A percentile compares a stretch with the other conserved stretches of the same genome.
Conservation (phyloP, 2,113 vertebrate genomes). For the Trachemys scripta region DNA sequence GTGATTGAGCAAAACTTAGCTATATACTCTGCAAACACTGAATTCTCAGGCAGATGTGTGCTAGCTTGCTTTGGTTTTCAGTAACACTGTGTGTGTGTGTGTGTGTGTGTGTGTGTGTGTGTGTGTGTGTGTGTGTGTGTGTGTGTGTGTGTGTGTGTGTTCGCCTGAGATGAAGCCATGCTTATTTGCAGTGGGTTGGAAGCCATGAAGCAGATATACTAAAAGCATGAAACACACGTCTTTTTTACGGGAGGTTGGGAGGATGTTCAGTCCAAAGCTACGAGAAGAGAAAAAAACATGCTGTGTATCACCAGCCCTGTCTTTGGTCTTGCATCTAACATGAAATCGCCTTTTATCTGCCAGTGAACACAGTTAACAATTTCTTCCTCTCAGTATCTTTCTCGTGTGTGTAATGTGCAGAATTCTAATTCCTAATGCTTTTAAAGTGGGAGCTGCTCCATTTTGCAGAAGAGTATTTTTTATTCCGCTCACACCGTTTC, state of each 20-base stretch:
- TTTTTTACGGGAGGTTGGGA: not conserved
- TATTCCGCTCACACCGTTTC: not conserved
- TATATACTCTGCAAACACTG: not conserved
- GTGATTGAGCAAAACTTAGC: accelerated
- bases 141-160: not conserved
- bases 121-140: not conserved
- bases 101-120: not conserved
- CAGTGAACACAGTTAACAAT: not conserved
- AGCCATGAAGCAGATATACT: not conserved
- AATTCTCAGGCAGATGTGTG: not conserved
- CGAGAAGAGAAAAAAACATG: not conserved
- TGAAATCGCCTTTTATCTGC: not conserved
- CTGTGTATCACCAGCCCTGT: accelerated
- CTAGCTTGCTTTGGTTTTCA: not conserved
- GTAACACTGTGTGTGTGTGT: accelerated
- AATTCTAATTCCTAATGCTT: constrained; percentile 25
- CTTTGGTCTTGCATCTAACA: not conserved
- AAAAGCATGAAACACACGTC: not conserved
- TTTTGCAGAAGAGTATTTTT: not conserved
- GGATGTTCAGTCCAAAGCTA: not conserved
- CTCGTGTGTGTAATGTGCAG: not conserved
- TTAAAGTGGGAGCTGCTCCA: not conserved
- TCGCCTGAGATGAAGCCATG: accelerated
- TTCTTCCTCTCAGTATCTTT: constrained; percentile 11
- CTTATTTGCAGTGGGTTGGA: not conserved